phyloP scores from a whole-genome alignment of 1,140 invertebrate genomes.

The Sitobion miscanthi region DNA sequence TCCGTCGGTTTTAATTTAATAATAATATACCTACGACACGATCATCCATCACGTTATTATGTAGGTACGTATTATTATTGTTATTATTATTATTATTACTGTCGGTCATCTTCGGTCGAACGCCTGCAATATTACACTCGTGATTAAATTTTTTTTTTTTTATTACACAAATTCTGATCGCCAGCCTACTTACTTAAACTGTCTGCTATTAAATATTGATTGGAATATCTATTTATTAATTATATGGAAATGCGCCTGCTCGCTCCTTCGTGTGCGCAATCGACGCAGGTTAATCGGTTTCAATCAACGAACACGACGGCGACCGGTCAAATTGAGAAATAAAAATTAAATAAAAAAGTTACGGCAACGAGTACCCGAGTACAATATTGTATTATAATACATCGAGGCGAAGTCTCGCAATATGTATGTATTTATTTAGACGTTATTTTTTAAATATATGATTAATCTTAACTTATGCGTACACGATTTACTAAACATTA shows the following conservation, averaged over 20 bases:
- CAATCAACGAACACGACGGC: not conserved
- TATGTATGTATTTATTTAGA: too few relatives aligned
- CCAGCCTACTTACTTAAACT: not conserved
- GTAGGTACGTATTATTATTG: not conserved
- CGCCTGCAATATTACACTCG: not conserved
- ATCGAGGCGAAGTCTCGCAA: too few relatives aligned
- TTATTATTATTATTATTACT: not conserved
- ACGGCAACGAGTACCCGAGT: not conserved
- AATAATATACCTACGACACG: not conserved
- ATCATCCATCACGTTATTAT: not conserved
- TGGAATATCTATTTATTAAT: not conserved
- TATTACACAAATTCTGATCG: not conserved
- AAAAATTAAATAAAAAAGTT: not conserved
- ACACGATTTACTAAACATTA: too few relatives aligned
- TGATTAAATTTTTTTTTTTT: not conserved
- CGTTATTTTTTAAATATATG: too few relatives aligned
- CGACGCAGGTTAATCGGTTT: not conserved
- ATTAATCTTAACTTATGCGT: too few relatives aligned
- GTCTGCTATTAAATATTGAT: not conserved
- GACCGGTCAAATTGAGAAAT: not conserved
- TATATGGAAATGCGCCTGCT: too few relatives aligned
- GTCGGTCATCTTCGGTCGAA: not conserved
- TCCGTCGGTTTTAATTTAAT: not conserved
- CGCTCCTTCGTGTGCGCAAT: too few relatives aligned
- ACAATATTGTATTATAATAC: not conserved